Evolutionary conservation across 2,113 vertebrate genomes (phyloP), one percentile per base, ranked within the genome.

Genomic region (Asarcornis scutulata): DNA sequence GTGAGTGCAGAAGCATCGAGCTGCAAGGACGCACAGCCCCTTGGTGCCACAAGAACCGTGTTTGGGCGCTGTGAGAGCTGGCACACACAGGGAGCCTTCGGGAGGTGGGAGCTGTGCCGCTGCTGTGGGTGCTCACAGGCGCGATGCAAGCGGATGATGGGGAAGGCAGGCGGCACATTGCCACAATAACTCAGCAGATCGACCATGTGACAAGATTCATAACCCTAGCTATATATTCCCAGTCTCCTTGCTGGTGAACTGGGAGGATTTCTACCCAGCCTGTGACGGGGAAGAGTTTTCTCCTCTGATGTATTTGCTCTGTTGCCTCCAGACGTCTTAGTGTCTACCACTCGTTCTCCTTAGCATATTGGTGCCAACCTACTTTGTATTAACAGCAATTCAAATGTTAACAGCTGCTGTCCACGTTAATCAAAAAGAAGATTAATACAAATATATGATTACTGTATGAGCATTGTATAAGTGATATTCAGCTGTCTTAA

Each of bases 391-490:
- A 95, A 72, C 94, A 96, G 91, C n/a, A 13, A 95, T 85, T 95
- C 83, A 79, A 75, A 84, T 34, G 71, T 89, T 96, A 95, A 83
- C 91, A 96, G 93, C 91, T 82, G 91, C 95, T 89, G 91, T 93
- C 94, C 94, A 4, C 79, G 84, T 58, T 92, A 89, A 22, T 93
- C 91, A 95, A 88, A 92, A 93, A 84, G 92, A 42, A 94, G 94
- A 81, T 93, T 88, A 87, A 93, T 82, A 95, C 81, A 91, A 96
- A 81, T 87, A 83, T 68, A 88, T 86, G 74, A 95, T 92, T 91
- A 60, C 86, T 95, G 92, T 89, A 58, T 95, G 91, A 92, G 95
- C 62, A 95, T 89, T 92, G 93, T 95, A 88, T 63, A 86, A 92
- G 86, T 53, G 86, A 55, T 74, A 60, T 91, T 95, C 52, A 60